phyloP scores from a whole-genome alignment of 2,113 vertebrate species.

The Geococcyx californianus region DNA sequence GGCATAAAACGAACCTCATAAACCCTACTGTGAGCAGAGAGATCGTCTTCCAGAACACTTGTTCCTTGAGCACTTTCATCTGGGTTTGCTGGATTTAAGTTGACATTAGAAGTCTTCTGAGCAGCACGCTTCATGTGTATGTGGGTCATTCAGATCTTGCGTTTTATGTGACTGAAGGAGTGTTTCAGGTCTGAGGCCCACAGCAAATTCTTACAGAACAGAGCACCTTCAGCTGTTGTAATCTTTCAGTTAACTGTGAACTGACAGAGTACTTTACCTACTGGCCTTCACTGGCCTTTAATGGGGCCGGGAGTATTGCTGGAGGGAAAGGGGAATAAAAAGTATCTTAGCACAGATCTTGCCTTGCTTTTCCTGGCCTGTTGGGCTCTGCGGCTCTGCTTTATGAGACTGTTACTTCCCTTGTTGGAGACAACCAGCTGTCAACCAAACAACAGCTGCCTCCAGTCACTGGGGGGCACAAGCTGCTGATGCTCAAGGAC shows the following conservation, averaged over 20 bases:
- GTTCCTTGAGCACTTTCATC: not conserved
- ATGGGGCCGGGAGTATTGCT: not conserved
- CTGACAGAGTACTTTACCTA: not conserved
- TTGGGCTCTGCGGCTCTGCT: not conserved
- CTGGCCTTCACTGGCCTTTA: not conserved
- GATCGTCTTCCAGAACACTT: not conserved
- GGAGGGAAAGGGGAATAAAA: not conserved
- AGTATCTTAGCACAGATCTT: not conserved
- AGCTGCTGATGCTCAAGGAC: not conserved
- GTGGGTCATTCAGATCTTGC: not conserved
- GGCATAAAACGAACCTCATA: not conserved
- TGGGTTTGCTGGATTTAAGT: not conserved
- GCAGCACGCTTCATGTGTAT: not conserved
- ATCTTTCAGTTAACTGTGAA: not conserved
- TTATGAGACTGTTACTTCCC: not conserved
- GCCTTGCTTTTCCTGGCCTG: not conserved
- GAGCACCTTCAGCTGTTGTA: not conserved
- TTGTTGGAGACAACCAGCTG: not conserved
- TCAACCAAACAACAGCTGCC: not conserved
- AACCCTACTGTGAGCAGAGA: not conserved
- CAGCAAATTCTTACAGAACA: not conserved
- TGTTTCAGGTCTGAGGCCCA: not conserved
- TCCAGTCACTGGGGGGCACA: not conserved
- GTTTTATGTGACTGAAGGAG: not conserved
- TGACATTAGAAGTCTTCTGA: not conserved